Base-by-base conservation (phyloP, 1,140 invertebrate genomes). In the Eubasilissa regina region DNA sequence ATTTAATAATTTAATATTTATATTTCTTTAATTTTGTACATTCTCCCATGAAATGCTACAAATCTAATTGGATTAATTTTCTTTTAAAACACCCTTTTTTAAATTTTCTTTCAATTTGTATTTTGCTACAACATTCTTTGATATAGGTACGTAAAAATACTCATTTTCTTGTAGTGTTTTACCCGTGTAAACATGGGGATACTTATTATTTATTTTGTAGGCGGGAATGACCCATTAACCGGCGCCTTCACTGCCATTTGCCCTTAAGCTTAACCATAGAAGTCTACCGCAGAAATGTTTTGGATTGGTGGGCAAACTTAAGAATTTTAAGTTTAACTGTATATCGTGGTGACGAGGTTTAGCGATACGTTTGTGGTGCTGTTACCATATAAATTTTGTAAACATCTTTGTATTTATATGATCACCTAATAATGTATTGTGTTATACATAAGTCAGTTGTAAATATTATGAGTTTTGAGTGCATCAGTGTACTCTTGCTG, bases 381-480 rank as follows among this genome's bases (percentile, higher is more conserved):
- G n/a, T 21, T 68, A 68, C 64, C 64, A 43, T 68, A 25, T 68
- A 68, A 68, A 21, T 43, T 45, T 68, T 45, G 64, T 68, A 47
- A 68, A 19, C 64, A 47, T 45, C 44, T 68, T n/a, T 45, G 10
- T 77, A 77, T 77, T 77, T 77, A 77, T 77, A 55, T 68, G 75
- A 70, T 68, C 62, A 75, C 73, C 73, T 35, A 35, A 44, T 43
- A 74, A 60, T 75, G 64, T 79, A 75, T 47, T 78, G 44, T 78
- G 76, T 68, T 81, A 78, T 81, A 77, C 77, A 75, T 81, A 79
- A 81, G 80, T 81, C 80, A 79, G 80, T 81, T 81, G 80, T 81
- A 81, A 79, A 81, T 81, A 81, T 81, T 79, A n/a, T 25, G 70
- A 74, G 62, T 68, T 68, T 35, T 47, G 44, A 15, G 44, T 68